Evolutionary conservation across 2,113 vertebrate genomes (phyloP), one percentile per base, ranked within the genome.

Genomic region (Podarcis cretensis): DNA sequence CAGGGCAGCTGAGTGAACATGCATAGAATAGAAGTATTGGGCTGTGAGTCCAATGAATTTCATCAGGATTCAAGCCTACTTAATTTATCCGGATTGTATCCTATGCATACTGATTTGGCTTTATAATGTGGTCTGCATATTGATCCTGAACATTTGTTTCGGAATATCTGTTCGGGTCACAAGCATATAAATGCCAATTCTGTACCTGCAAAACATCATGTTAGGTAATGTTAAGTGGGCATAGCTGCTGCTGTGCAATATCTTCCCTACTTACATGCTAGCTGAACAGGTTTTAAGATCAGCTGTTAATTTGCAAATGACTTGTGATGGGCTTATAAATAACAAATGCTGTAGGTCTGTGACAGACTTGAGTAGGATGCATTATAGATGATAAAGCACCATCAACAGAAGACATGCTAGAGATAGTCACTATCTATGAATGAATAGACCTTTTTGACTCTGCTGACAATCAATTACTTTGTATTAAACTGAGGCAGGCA

Each of bases 241-340:
- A 57, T n/a, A 76, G 13, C 21, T 30, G 21, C 69, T 57, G 65
- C 40, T 69, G 23, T 59, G 65, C 30, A 80, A 12, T 80, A 32
- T 54, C 32, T 27, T 80, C 8, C 35, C 63, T 25, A 13, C 30
- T 86, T 79, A 80, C 16, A 21, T n/a, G 66, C 23, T 35, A 54
- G 76, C 25, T 12, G 40, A 79, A 69, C 65, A 78, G 48, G 30
- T 71, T 69, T 80, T 87, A 87, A 87, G 85, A 79, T 69, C 85
- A 80, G 40, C 25, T 54, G 40, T 80, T 80, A 54, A 87, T 71
- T 71, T 80, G 40, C 40, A 87, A 81, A 86, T 27, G 65, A 57
- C 43, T 71, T 87, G 27, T 80, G 77, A 80, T 79, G 65, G 65
- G 65, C 40, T 30, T 69, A 79, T 86, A 86, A 86, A 86, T 68